A percentile compares a stretch with the other conserved stretches of the same genome.
These are phyloP conservation scores for Dendrolimus houi DNA, from an alignment of 2,888 invertebrate genomes.

Conservation along the genomic window DNA sequence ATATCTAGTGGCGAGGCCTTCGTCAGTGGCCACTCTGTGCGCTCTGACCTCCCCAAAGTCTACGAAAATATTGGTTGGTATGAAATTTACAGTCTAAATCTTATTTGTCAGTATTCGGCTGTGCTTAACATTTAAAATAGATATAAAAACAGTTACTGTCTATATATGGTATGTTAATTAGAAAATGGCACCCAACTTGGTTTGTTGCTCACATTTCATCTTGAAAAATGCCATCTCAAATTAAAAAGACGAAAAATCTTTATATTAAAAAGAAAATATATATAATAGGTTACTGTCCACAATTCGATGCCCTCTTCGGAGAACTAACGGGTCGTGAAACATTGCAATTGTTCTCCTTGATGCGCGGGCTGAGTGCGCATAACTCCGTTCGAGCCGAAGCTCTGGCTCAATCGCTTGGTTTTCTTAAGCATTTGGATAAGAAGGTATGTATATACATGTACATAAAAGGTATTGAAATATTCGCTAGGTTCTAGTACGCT, in stretches of 20 bases:
- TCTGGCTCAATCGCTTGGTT: conserved; percentile 75
- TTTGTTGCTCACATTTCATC: too few relatives aligned
- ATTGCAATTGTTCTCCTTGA: conserved; percentile 78
- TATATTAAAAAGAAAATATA: too few relatives aligned
- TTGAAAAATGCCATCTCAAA: too few relatives aligned
- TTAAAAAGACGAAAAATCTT: too few relatives aligned
- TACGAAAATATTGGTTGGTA: conserved; percentile 76
- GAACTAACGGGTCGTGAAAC: conserved; percentile 84
- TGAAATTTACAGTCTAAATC: too few relatives aligned
- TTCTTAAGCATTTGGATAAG: conserved; percentile 78
- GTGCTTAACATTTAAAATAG: too few relatives aligned
- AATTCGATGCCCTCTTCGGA: conserved; percentile 84
- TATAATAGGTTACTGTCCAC: conserved; percentile 81
- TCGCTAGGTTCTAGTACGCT: too few relatives aligned
- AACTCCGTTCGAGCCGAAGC: conserved; percentile 29
- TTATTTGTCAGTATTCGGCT: too few relatives aligned
- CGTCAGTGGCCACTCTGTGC: conserved; percentile 75
- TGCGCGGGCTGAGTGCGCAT: conserved; percentile 75
- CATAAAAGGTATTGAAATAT: too few relatives aligned
- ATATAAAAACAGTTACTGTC: too few relatives aligned
- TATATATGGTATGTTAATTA: too few relatives aligned
- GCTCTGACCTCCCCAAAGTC: conserved; percentile 71
- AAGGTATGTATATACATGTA: conserved; percentile 29
- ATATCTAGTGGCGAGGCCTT: conserved; percentile 83
- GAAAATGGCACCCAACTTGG: too few relatives aligned